Percentiles rank a stretch among this genome's conserved stretches.
Conservation (phyloP, 2,888 invertebrate genomes). For the Pyrgus malvae region DNA sequence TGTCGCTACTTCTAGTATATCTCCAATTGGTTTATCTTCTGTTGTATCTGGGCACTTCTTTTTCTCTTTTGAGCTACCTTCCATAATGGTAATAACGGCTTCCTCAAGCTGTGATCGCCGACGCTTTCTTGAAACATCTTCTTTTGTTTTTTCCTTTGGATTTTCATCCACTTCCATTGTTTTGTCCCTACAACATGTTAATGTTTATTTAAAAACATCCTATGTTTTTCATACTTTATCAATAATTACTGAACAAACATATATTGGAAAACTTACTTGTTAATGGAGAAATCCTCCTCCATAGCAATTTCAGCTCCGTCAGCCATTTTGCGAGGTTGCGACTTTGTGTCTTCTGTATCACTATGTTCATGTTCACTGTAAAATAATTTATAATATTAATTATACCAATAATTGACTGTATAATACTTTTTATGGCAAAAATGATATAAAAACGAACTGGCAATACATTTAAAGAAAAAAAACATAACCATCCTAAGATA, state of each 20-base stretch:
- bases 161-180: conserved; percentile 42
- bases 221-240: too few relatives aligned
- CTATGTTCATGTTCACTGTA: conserved; percentile 58
- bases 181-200: conserved; percentile 47
- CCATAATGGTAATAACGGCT: conserved; percentile 53
- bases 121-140: conserved; percentile 53
- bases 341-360: conserved; percentile 52
- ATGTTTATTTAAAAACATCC: too few relatives aligned
- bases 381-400: conserved; percentile 4
- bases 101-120: conserved; percentile 62
- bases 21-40: conserved; percentile 1
- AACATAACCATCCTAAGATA: too few relatives aligned
- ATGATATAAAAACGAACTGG: too few relatives aligned
- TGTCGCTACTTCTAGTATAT: conserved; percentile 29
- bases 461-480: too few relatives aligned
- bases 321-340: conserved; percentile 47
- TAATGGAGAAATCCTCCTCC: conserved; percentile 41
- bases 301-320: conserved; percentile 50
- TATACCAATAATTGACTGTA: too few relatives aligned
- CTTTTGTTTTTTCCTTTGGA: conserved; percentile 38
- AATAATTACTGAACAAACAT: too few relatives aligned
- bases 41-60: conserved; percentile 42
- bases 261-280: conserved; percentile 36
- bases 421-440: too few relatives aligned
- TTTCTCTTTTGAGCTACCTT: conserved; percentile 46